Conservation (phyloP, 2,113 vertebrate species). For the Ariopsis seemanni region DNA sequence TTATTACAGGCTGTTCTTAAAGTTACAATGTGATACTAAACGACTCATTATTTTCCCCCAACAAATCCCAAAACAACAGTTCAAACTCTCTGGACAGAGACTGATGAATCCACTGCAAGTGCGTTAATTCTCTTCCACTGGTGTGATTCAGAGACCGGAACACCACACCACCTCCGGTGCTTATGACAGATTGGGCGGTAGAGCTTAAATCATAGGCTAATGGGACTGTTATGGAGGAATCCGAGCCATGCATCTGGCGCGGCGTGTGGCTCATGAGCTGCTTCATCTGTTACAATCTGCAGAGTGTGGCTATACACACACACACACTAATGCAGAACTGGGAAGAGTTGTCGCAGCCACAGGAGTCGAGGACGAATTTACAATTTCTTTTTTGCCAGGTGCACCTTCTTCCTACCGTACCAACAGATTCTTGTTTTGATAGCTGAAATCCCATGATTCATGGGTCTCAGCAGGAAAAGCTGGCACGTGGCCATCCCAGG, state of each 20-base stretch:
- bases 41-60: neutral
- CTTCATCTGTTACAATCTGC: slow-evolving; percentile 52
- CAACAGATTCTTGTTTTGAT: slow-evolving; percentile 26
- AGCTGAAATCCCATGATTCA: slow-evolving; percentile 50
- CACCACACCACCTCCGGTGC: slow-evolving; percentile 30
- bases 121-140: slow-evolving; percentile 28
- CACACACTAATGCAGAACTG: slow-evolving; percentile 12
- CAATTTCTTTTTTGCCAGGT: slow-evolving; percentile 40
- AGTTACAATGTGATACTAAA: slow-evolving; percentile 5
- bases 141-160: slow-evolving; percentile 35
- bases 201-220: slow-evolving; percentile 61
- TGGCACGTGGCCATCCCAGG: slow-evolving; percentile 38
- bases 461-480: slow-evolving; percentile 30
- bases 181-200: slow-evolving; percentile 57
- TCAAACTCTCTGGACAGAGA: neutral
- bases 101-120: slow-evolving; percentile 32
- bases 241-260: slow-evolving; percentile 51
- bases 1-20: neutral
- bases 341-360: neutral
- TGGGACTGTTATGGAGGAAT: slow-evolving; percentile 54
- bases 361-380: slow-evolving; percentile 26
- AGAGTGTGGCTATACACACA: slow-evolving; percentile 32
- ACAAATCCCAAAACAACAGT: slow-evolving; percentile 8
- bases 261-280: slow-evolving; percentile 43
- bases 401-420: slow-evolving; percentile 21